Evolutionary conservation across 2,888 invertebrate species (phyloP).

Genomic region (Aphrophora alni): DNA sequence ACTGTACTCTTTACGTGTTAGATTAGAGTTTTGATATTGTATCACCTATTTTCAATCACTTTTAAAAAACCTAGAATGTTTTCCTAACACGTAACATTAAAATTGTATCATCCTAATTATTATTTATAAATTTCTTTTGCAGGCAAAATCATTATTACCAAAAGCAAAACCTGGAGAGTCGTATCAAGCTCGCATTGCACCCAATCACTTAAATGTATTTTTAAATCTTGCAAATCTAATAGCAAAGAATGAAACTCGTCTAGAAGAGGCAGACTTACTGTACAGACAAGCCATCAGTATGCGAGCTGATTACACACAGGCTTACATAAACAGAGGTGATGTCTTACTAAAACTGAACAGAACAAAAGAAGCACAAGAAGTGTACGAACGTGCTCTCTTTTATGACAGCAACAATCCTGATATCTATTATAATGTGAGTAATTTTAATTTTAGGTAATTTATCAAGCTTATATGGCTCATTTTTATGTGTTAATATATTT

Average conservation of each 20-base stretch:
- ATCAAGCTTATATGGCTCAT: neutral
- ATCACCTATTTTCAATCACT: no score
- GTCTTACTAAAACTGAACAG: slow-evolving; percentile 93
- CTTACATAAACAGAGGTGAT: slow-evolving; percentile 96
- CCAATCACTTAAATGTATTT: slow-evolving; percentile 95
- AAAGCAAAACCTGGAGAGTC: slow-evolving; percentile 93
- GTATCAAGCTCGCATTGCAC: slow-evolving; percentile 94
- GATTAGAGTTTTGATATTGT: no score
- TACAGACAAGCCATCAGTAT: slow-evolving; percentile 96
- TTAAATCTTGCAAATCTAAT: slow-evolving; percentile 94
- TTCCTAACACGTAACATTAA: no score
- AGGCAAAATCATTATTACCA: slow-evolving; percentile 86
- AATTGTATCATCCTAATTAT: no score
- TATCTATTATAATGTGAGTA: slow-evolving; percentile 91
- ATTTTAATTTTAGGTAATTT: slow-evolving; percentile 31
- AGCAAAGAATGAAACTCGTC: slow-evolving; percentile 86
- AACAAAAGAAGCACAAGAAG: slow-evolving; percentile 92
- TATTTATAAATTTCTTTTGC: slow-evolving; percentile 38
- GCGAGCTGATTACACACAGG: slow-evolving; percentile 95
- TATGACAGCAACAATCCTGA: slow-evolving; percentile 95
- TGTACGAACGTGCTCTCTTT: slow-evolving; percentile 89
- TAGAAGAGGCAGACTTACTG: slow-evolving; percentile 93
- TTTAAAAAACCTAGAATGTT: no score
- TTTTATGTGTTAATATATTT: neutral
- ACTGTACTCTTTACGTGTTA: no score